A percentile compares a stretch with the other conserved stretches of the same genome.
Evolutionary conservation across 92 coral and sea anemone species (phyloP).

Genomic region (Chrysogorgia sp.): DNA sequence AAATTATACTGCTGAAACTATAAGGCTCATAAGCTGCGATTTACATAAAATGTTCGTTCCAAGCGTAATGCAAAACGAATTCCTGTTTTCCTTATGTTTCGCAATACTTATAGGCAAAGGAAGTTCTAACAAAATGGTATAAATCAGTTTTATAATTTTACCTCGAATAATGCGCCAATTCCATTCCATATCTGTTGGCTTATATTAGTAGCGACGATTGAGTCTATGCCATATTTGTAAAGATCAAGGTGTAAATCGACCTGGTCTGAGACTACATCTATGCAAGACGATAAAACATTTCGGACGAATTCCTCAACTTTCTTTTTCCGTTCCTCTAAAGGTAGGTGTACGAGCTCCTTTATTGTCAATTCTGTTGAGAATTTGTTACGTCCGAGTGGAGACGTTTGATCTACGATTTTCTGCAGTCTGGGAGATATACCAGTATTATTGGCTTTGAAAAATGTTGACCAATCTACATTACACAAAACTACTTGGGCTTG

Average conservation of each 20-base stretch:
- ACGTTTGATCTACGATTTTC: conserved; percentile 15
- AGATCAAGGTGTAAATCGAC: conserved; percentile 66
- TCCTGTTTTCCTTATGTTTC: no score
- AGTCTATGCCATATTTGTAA: conserved; percentile 78
- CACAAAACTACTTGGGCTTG: conserved; percentile 47
- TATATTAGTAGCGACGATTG: conserved; percentile 65
- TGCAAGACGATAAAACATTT: conserved; percentile 57
- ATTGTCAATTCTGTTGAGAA: neutral
- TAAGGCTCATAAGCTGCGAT: no score
- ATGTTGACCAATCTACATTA: conserved; percentile 56
- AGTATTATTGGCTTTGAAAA: conserved; percentile 18
- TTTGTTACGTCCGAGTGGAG: neutral
- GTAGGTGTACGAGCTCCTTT: conserved; percentile 17
- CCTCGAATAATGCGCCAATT: conserved; percentile 79
- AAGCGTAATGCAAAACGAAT: no score
- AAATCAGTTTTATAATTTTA: conserved; percentile 1
- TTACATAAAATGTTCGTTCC: no score
- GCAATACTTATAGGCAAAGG: no score
- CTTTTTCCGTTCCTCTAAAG: conserved; percentile 42
- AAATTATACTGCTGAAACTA: no score
- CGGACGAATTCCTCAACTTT: conserved; percentile 58
- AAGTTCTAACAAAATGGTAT: no score
- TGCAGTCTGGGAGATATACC: conserved; percentile 26
- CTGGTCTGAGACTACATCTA: conserved; percentile 51
- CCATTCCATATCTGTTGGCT: conserved; percentile 64